These are phyloP conservation scores for Dendroctonus valens DNA, from an alignment of 1,140 invertebrate species.

Conservation along the genomic window DNA sequence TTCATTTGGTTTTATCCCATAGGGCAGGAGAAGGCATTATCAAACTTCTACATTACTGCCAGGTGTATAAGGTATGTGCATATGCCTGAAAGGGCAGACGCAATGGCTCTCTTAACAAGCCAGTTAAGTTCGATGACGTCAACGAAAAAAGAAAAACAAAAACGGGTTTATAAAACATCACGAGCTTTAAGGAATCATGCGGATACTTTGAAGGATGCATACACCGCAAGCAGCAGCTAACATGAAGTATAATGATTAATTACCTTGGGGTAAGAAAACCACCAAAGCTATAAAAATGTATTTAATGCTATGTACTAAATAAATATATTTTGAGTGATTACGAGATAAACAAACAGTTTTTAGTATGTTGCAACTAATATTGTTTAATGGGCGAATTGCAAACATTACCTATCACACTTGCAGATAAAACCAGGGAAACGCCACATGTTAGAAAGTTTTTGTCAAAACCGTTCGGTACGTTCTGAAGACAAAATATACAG, in stretches of 20 bases:
- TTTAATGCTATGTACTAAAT: too few species aligned
- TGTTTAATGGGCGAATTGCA: too few species aligned
- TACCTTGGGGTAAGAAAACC: too few species aligned
- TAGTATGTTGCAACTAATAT: too few species aligned
- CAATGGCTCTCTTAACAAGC: constrained; percentile 31
- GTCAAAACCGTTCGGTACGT: too few species aligned
- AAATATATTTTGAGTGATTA: too few species aligned
- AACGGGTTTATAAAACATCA: constrained; percentile 32
- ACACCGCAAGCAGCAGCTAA: constrained; percentile 3
- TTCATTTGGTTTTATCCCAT: constrained; percentile 12
- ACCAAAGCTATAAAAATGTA: too few species aligned
- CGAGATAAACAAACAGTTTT: too few species aligned
- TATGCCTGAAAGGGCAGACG: constrained; percentile 39
- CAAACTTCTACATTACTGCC: constrained; percentile 39
- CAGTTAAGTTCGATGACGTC: constrained; percentile 28
- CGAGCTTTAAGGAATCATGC: constrained; percentile 17
- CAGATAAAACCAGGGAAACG: too few species aligned
- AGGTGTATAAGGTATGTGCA: constrained; percentile 44
- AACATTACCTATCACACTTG: too few species aligned
- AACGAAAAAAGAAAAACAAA: constrained; percentile 35
- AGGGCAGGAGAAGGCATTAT: constrained; percentile 39
- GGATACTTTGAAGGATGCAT: constrained; percentile 21
- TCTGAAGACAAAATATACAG: too few species aligned
- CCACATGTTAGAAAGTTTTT: too few species aligned
- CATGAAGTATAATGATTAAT: not conserved